Evolutionary conservation across 2,797 vertebrate genomes (phyloP).

Genomic region (Crocodylus rhombifer): DNA sequence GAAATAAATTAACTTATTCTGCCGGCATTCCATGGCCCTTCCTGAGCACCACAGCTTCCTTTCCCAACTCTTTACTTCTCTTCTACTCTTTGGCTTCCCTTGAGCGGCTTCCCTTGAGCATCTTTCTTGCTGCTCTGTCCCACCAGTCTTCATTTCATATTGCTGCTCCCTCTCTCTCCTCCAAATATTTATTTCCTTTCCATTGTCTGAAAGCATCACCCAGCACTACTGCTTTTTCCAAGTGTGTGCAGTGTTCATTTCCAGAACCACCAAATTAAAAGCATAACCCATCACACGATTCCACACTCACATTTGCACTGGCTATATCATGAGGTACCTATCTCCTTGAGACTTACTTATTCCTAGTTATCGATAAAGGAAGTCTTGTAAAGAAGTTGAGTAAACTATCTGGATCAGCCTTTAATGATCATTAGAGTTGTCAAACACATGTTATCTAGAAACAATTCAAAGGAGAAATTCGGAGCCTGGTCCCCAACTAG

Average conservation of each 20-base stretch:
- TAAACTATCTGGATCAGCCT: neutral
- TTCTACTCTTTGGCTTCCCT: neutral
- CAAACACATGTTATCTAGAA: neutral
- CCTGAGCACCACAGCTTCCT: neutral
- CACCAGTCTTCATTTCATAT: neutral
- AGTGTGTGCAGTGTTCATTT: too few relatives aligned
- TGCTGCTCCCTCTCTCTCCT: neutral
- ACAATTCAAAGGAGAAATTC: neutral
- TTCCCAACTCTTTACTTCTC: neutral
- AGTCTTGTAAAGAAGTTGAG: neutral
- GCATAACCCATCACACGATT: neutral
- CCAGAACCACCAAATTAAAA: too few relatives aligned
- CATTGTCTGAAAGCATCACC: neutral
- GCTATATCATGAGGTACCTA: neutral
- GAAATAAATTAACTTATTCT: neutral
- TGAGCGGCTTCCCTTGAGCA: neutral
- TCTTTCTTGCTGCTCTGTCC: neutral
- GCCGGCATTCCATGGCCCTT: neutral
- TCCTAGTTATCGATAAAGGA: neutral
- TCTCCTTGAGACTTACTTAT: neutral
- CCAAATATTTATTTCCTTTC: rapidly evolving
- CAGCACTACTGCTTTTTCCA: neutral
- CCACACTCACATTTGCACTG: neutral
- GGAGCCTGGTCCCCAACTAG: neutral
- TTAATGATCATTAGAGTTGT: neutral